Evolutionary conservation across 2,113 vertebrate species (phyloP).

Genomic region (Lophura nycthemera): DNA sequence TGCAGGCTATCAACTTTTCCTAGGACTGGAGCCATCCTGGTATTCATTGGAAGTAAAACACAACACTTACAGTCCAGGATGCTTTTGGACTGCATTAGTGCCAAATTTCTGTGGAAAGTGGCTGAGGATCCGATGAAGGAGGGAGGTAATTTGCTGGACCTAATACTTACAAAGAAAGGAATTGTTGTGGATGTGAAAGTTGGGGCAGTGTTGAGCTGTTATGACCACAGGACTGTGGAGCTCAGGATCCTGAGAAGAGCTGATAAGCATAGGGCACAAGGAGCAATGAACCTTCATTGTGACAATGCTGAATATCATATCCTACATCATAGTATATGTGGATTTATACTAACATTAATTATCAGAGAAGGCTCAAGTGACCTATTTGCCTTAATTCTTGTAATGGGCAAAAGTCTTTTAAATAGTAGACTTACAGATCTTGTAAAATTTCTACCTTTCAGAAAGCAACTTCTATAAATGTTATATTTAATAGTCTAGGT

Average conservation of each 20-base stretch:
- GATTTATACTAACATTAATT: neutral
- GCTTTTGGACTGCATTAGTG: neutral
- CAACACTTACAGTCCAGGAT: neutral
- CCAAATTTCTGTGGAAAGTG: neutral
- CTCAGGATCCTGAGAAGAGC: neutral
- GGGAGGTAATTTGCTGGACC: no score
- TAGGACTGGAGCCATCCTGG: neutral
- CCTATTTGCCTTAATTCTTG: neutral
- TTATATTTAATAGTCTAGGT: fast-evolving
- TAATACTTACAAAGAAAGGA: neutral
- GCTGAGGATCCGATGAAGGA: neutral
- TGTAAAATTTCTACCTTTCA: neutral
- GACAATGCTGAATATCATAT: neutral
- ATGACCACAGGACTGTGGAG: neutral
- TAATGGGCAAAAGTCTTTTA: neutral
- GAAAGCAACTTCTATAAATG: neutral
- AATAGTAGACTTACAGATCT: neutral
- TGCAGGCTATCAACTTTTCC: neutral
- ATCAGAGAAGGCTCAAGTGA: neutral
- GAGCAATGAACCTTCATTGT: neutral
- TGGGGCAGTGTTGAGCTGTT: neutral
- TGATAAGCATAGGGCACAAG: neutral
- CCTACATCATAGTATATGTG: neutral
- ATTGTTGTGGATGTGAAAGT: fast-evolving
- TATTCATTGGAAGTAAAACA: neutral